Evolutionary conservation across 2,113 vertebrate genomes (phyloP).

Genomic region (Physeter macrocephalus): DNA sequence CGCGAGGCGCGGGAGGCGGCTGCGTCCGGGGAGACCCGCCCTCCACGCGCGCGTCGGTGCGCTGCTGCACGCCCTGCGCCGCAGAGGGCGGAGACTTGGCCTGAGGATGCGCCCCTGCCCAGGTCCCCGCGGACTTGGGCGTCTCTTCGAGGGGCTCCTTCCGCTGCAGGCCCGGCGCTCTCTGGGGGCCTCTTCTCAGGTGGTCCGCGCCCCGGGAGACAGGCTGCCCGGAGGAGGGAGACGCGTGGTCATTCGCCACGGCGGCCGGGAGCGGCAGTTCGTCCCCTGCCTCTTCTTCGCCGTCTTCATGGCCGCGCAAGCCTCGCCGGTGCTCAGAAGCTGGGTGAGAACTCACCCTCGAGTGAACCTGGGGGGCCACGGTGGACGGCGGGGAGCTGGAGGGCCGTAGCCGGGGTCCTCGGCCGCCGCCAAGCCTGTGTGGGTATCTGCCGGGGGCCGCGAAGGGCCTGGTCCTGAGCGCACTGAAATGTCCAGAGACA

Average conservation of each 20-base stretch:
- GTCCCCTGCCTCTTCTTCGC: background rate
- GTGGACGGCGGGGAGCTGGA: conserved; percentile 3
- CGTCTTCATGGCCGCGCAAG: background rate
- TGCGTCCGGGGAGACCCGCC: background rate
- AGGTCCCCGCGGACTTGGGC: background rate
- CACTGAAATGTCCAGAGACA: conserved; percentile 14
- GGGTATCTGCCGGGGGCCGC: background rate
- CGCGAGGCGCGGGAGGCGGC: background rate
- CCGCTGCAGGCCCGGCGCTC: conserved; percentile 14
- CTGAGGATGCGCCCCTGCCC: background rate
- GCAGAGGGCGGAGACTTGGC: background rate
- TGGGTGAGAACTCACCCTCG: background rate
- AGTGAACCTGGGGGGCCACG: background rate
- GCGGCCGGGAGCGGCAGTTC: conserved; percentile 66
- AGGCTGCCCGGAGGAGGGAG: conserved; percentile 71
- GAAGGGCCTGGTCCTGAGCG: conserved; percentile 54
- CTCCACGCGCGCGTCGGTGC: background rate
- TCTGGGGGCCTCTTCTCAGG: conserved; percentile 67
- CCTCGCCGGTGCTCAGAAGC: background rate
- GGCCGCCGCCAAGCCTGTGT: background rate
- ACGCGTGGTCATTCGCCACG: background rate
- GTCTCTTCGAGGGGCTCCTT: conserved; percentile 51
- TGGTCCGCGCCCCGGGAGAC: conserved; percentile 55
- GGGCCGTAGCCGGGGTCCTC: background rate
- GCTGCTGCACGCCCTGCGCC: conserved; percentile 43